Percentiles rank a stretch among this genome's conserved stretches.
Conservation (phyloP, 2,113 vertebrate genomes). For the Peromyscus polionotus region DNA sequence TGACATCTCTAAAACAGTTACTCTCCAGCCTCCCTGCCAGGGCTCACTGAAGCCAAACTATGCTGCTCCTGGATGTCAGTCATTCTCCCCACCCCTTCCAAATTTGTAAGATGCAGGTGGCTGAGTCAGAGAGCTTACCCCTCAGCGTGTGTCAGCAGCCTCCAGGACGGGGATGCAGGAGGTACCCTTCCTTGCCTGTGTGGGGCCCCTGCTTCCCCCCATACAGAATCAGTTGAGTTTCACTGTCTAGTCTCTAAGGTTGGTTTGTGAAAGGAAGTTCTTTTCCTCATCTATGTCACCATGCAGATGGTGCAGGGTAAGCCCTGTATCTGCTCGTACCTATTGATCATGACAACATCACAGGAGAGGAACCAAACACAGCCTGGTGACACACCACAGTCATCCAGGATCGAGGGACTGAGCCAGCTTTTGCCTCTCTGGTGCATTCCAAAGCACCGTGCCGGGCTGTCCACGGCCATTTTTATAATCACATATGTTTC, state of each 20-base stretch:
- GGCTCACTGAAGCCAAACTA: not conserved
- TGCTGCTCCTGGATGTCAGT: not conserved
- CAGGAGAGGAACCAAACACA: not conserved
- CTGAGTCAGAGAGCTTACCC: not conserved
- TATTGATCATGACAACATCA: not conserved
- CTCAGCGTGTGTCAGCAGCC: not conserved
- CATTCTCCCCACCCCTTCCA: not conserved
- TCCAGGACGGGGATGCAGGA: accelerated
- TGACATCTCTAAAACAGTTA: not conserved
- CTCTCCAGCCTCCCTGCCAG: not conserved
- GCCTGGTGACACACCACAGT: not conserved
- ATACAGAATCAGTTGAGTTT: not conserved
- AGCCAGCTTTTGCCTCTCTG: not conserved
- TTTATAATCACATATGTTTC: not conserved
- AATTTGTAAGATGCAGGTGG: not conserved
- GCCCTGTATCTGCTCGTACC: not conserved
- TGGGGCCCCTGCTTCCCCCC: not conserved
- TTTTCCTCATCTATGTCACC: no score
- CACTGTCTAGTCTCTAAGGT: not conserved
- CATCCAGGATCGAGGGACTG: not conserved
- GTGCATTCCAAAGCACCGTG: not conserved
- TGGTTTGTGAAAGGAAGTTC: not conserved
- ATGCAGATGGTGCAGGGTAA: no score
- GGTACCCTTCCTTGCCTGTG: not conserved
- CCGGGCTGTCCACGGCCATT: not conserved